A percentile compares a stretch with the other conserved stretches of the same genome.
Conservation (phyloP, 2,888 invertebrate species). For the Lycophotia porphyrea region DNA sequence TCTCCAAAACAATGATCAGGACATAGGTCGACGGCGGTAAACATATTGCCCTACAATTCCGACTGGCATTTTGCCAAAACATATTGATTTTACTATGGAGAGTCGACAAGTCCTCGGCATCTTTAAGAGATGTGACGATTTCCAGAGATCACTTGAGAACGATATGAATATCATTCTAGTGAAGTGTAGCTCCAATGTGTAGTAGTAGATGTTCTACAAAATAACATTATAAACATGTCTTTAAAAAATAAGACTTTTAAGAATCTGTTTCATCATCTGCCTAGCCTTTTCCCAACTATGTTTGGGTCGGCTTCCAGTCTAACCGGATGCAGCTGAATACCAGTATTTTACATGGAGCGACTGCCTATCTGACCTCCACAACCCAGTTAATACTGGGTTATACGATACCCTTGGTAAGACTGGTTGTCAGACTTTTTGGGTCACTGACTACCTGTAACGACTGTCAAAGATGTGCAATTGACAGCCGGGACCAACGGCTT, state of each 20-base stretch:
- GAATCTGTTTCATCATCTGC: too few relatives aligned
- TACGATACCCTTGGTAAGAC: too few relatives aligned
- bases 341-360: too few relatives aligned
- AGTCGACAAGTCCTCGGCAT: constrained; percentile 59
- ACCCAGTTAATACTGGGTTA: too few relatives aligned
- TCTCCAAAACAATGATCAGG: constrained; percentile 78
- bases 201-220: neutral
- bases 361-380: too few relatives aligned
- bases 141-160: constrained; percentile 35
- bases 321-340: too few relatives aligned
- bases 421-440: too few relatives aligned
- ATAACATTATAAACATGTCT: neutral
- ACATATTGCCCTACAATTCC: constrained; percentile 74
- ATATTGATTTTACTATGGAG: constrained; percentile 76
- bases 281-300: too few relatives aligned
- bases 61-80: constrained; percentile 73
- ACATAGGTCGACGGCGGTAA: constrained; percentile 74
- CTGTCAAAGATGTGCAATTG: too few relatives aligned
- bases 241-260: neutral
- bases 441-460: too few relatives aligned
- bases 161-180: neutral
- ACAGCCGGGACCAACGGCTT: too few relatives aligned
- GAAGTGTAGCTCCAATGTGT: neutral
- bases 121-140: constrained; percentile 55
- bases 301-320: too few relatives aligned